Evolutionary conservation across 2,113 vertebrate genomes (phyloP).

Genomic region (Phalacrocorax aristotelis): DNA sequence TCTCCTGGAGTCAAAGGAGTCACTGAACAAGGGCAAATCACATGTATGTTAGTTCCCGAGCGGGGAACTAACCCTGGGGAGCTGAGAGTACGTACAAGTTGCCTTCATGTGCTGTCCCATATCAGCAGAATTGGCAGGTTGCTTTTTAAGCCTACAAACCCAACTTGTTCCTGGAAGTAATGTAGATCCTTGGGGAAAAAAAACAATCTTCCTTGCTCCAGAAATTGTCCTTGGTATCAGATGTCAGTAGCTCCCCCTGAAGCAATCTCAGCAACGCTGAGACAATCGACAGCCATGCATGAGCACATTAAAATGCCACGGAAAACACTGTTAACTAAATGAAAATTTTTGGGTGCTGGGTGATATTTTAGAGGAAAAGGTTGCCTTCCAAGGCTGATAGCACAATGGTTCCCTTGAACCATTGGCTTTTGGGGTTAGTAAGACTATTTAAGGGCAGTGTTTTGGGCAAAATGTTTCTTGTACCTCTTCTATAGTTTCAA

Average conservation of each 20-base stretch:
- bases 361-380: not conserved
- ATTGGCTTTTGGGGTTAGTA: not conserved
- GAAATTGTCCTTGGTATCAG: conserved; percentile 64
- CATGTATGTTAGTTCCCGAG: not conserved
- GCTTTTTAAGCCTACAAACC: conserved; percentile 1
- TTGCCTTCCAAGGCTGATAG: not conserved
- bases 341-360: not conserved
- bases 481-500: not conserved
- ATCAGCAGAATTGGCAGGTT: conserved; percentile 8
- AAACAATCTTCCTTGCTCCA: conserved; percentile 58
- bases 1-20: not conserved
- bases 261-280: conserved; percentile 42
- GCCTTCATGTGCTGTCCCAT: not conserved
- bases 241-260: conserved; percentile 43
- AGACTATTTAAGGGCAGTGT: not conserved
- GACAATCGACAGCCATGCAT: not conserved
- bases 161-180: not conserved
- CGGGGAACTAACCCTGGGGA: not conserved
- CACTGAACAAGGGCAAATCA: not conserved
- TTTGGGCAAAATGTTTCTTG: not conserved
- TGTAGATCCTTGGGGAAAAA: not conserved
- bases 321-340: not conserved
- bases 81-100: not conserved
- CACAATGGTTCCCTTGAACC: not conserved
- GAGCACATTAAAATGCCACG: not conserved